Percentiles rank a stretch among this genome's conserved stretches.
phyloP scores from a whole-genome alignment of 1,140 invertebrate genomes.

The Zaprionus ghesquierei region DNA sequence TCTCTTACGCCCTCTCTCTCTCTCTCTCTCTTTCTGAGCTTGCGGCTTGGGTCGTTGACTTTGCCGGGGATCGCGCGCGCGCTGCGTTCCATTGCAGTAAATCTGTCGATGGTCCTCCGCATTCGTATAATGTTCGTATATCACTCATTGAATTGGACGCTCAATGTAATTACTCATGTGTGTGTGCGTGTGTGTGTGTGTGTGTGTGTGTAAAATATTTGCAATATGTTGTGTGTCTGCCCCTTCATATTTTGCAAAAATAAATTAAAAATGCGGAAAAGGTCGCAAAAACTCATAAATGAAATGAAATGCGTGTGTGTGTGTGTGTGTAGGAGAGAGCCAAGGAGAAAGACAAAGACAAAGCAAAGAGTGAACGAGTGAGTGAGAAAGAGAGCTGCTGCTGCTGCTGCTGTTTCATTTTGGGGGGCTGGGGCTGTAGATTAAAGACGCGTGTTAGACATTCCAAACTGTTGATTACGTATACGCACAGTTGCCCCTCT shows the following conservation, averaged over 20 bases:
- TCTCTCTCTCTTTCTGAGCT: neutral
- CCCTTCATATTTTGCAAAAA: conserved; percentile 20
- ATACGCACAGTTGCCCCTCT: conserved; percentile 8
- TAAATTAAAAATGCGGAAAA: conserved; percentile 54
- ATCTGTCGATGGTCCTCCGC: conserved; percentile 60
- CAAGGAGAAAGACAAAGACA: conserved; percentile 16
- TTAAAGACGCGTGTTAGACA: conserved; percentile 55
- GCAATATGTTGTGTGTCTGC: conserved; percentile 2
- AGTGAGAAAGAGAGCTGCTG: too few species aligned
- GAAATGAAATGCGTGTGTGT: conserved; percentile 16
- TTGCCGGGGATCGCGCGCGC: conserved; percentile 21
- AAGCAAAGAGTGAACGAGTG: neutral
- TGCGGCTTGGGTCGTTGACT: conserved; percentile 59
- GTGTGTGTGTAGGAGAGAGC: neutral
- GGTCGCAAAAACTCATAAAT: conserved; percentile 26
- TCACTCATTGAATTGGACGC: conserved; percentile 32
- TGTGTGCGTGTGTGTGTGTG: neutral
- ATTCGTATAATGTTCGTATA: conserved; percentile 22
- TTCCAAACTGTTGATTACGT: conserved; percentile 40
- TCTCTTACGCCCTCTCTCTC: neutral
- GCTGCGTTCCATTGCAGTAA: conserved; percentile 65
- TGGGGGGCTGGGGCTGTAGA: neutral
- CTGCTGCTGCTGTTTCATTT: neutral
- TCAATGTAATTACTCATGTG: conserved; percentile 36
- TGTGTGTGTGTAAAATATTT: conserved; percentile 13